A percentile compares a stretch with the other conserved stretches of the same genome.
phyloP scores from a whole-genome alignment of 2,888 invertebrate genomes.

The Platerodrilus igneus region DNA sequence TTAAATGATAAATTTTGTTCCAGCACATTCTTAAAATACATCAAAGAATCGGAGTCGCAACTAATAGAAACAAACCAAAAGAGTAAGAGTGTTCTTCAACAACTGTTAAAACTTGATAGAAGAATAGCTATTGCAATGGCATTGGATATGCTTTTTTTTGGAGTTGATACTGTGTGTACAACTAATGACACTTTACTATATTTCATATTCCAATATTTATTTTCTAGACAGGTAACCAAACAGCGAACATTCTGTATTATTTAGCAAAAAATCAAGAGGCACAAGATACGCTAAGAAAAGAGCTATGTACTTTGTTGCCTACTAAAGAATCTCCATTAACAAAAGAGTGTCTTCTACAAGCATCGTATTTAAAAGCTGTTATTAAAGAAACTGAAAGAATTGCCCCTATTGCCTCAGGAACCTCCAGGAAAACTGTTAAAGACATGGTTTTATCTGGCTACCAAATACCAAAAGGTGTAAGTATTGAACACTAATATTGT shows the following conservation, averaged over 20 bases:
- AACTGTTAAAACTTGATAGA: slow-evolving; percentile 57
- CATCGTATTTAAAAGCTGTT: slow-evolving; percentile 58
- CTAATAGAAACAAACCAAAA: slow-evolving; percentile 31
- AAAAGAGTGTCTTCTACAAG: slow-evolving; percentile 39
- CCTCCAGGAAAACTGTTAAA: slow-evolving; percentile 33
- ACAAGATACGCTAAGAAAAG: slow-evolving; percentile 46
- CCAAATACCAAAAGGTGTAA: slow-evolving; percentile 44
- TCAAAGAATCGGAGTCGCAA: slow-evolving; percentile 34
- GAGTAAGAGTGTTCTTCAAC: slow-evolving; percentile 61
- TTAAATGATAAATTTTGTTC: slow-evolving; percentile 4
- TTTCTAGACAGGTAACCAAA: slow-evolving; percentile 48
- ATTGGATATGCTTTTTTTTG: slow-evolving; percentile 65
- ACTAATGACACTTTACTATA: not conserved
- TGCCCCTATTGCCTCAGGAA: slow-evolving; percentile 34
- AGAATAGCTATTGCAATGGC: slow-evolving; percentile 63
- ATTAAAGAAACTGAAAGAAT: slow-evolving; percentile 58
- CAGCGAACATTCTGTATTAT: slow-evolving; percentile 46
- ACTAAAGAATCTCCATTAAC: slow-evolving; percentile 39
- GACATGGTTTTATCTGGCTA: slow-evolving; percentile 43
- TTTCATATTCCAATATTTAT: not conserved
- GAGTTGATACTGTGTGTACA: slow-evolving; percentile 63
- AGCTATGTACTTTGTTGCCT: slow-evolving; percentile 38
- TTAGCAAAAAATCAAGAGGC: slow-evolving; percentile 46
- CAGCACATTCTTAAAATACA: slow-evolving; percentile 36
- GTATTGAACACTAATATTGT: too few species aligned